A percentile compares a stretch with the other conserved stretches of the same genome.
Evolutionary conservation across 1,140 invertebrate species (phyloP).

Genomic region (Araneus ventricosus): DNA sequence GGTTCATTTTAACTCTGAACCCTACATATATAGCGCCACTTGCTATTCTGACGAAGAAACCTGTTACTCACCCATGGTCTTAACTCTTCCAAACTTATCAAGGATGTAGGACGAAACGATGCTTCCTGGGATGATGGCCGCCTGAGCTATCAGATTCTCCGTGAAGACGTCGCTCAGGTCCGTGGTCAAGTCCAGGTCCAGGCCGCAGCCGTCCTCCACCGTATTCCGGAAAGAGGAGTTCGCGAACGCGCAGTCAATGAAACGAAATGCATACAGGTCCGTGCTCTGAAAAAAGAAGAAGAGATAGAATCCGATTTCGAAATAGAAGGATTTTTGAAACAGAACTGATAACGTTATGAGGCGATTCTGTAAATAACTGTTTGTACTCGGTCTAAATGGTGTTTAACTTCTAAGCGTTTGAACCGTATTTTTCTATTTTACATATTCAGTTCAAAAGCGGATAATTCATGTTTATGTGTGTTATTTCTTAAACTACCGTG

Average conservation of each 20-base stretch:
- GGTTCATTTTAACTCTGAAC: too few species aligned
- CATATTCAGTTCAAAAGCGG: too few species aligned
- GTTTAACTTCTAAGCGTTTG: too few species aligned
- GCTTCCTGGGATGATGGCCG: slow-evolving; percentile 81
- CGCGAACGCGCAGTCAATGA: slow-evolving; percentile 77
- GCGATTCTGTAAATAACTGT: too few species aligned
- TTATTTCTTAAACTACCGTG: too few species aligned
- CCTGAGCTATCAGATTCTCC: slow-evolving; percentile 79
- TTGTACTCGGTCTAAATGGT: too few species aligned
- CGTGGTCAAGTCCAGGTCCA: slow-evolving; percentile 79
- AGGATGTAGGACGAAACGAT: slow-evolving; percentile 81
- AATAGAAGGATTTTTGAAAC: too few species aligned
- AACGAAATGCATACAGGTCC: slow-evolving; percentile 78
- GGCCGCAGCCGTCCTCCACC: slow-evolving; percentile 77
- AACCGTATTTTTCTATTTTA: too few species aligned
- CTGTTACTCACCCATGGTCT: slow-evolving; percentile 80
- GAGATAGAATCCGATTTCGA: not conserved
- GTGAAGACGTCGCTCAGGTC: slow-evolving; percentile 78
- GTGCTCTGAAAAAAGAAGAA: slow-evolving; percentile 77
- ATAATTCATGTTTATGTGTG: too few species aligned
- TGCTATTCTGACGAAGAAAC: too few species aligned
- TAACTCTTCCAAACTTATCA: slow-evolving; percentile 81
- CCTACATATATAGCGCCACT: too few species aligned
- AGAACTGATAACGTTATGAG: too few species aligned
- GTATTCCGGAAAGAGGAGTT: slow-evolving; percentile 77